Base-by-base conservation (phyloP, 2,797 vertebrate genomes). In the Chromis chromis region DNA sequence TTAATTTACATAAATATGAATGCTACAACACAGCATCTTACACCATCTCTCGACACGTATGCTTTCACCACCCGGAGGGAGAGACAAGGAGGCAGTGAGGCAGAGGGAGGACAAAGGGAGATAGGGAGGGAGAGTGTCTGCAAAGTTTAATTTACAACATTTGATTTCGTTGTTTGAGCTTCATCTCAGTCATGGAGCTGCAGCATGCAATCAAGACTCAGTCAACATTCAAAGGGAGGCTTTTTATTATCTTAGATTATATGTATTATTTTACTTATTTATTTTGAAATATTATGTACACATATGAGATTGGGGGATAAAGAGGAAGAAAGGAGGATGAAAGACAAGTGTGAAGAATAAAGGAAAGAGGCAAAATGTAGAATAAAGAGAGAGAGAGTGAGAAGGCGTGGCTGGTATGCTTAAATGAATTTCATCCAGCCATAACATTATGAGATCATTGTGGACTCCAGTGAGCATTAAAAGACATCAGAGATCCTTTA, bases 141-240 rank as follows among this genome's bases (percentile, higher is more conserved):
- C 70, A 61, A 70, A 71, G 72, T 78, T 76, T 76, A 79, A 81
- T 87, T 83, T 78, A 82, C 62, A 70, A 31, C 64, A 55, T 83
- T 80, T 88, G 79, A 85, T 74, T 81, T 72, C 0, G 11, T 59
- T 86, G 77, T 88, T 86, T 86, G 82, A 81, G 72, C 68, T 87
- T 84, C 67, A 74, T 84, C 74, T 60, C 53, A 73, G 33, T 63
- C 63, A 54, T 53, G n/a, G 53, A 77, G 72, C 59, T 59, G 59
- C 58, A 73, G 76, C 78, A 79, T 76, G 65, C 76, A 88, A 86
- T 86, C 75, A 86, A 64, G 67, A 65, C 65, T 86, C 64, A 24
- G 81, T 86, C 74, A 86, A 82, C 75, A 88, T 78, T 63, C 27
- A 78, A 66, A 58, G 21, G 21, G 21, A 58, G 39, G 22, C 60